Evolutionary conservation across 2,888 invertebrate species (phyloP), one percentile per base, ranked within the genome.

Genomic region (Ectropis crepuscularia): DNA sequence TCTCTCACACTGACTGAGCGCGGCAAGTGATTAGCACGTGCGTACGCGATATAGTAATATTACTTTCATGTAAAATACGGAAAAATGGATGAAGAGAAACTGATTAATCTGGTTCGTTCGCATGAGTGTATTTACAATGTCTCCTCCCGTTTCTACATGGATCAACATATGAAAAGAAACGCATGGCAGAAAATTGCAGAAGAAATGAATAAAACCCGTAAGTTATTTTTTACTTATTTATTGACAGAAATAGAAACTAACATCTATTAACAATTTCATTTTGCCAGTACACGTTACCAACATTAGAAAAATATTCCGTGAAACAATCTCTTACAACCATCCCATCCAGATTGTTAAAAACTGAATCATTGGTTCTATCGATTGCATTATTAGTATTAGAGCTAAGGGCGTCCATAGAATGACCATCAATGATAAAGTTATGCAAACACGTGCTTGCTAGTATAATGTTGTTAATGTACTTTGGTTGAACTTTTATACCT

Each of bases 1-100:
- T 47, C 47, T 47, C 47, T 47, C 47, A 47, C 47, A 47, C 47
- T 47, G 12, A 47, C 47, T 47, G 47, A 47, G 47, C 47, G 47
- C 12, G 47, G 47, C 47, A 47, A 47, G 47, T 16, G 47, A 47
- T 47, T 47, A 16, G 47, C 47, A 47, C 47, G 47, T 47, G 47
- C 47, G 47, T 47, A 47, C 47, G 47, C 12, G 47, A 47, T 47
- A 47, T 47, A 8, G 47, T 47, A 47, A 47, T 28, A 28, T 28
- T 28, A 28, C 47, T 47, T 47, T 47, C 47, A 47, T 16, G 47
- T 47, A 47, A 47, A 47, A 47, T 47, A 47, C 12, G 12, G 9
- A 16, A 47, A 16, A 47, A 47, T 47, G 6, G 6, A 16, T 16
- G 47, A 16, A 47, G 47, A 11, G 12, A 47, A 47, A 47, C 47